A percentile compares a stretch with the other conserved stretches of the same genome.
Evolutionary conservation across 2,888 invertebrate genomes (phyloP).

Genomic region (Trachelus troglodyta): DNA sequence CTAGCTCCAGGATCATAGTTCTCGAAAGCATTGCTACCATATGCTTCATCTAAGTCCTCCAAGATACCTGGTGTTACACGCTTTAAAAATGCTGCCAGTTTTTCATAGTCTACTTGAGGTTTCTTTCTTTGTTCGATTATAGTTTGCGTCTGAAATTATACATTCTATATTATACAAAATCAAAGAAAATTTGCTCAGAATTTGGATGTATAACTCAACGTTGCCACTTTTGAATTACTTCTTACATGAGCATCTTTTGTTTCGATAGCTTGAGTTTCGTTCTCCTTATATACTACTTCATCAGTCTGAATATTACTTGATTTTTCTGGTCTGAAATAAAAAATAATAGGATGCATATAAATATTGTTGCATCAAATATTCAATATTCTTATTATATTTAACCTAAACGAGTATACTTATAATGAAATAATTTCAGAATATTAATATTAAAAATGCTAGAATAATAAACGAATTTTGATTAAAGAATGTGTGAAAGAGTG

Average conservation of each 20-base stretch:
- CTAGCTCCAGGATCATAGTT: constrained; percentile 48
- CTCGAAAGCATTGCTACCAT: constrained; percentile 55
- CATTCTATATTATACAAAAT: neutral
- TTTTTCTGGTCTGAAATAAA: constrained; percentile 43
- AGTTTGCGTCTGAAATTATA: constrained; percentile 55
- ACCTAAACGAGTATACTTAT: constrained; percentile 6
- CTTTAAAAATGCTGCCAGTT: constrained; percentile 56
- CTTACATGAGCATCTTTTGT: constrained; percentile 48
- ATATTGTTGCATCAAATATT: neutral
- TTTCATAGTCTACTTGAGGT: constrained; percentile 49
- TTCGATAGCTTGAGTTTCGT: constrained; percentile 46
- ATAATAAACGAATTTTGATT: neutral
- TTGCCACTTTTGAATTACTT: neutral
- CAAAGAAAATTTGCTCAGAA: neutral
- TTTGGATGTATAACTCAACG: neutral
- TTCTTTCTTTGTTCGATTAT: constrained; percentile 32
- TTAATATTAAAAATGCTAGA: constrained; percentile 2
- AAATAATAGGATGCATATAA: neutral
- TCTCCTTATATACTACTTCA: constrained; percentile 41
- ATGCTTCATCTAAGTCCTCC: constrained; percentile 55
- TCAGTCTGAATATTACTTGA: constrained; percentile 52
- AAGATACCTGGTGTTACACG: constrained; percentile 56
- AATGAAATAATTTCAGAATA: neutral
- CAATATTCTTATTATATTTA: neutral
- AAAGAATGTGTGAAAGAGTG: neutral